Evolutionary conservation across 2,888 invertebrate genomes (phyloP).

Genomic region (Leptopilina myrica): DNA sequence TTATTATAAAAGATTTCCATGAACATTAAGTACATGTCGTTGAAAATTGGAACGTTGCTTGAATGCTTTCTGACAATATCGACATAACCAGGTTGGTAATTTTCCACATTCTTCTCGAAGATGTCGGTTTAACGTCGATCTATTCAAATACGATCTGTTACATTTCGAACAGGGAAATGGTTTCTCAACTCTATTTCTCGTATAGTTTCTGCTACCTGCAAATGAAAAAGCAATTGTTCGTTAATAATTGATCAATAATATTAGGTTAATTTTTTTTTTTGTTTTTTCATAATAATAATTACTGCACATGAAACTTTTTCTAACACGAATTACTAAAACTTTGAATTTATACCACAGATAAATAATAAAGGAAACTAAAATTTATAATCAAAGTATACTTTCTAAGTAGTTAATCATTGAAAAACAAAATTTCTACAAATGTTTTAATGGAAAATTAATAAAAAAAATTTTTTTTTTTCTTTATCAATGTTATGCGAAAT

Average conservation of each 20-base stretch:
- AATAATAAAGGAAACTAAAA: too few species aligned
- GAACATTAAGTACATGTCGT: conserved; percentile 69
- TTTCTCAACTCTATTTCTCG: conserved; percentile 36
- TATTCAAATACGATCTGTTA: conserved; percentile 76
- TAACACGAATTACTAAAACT: not conserved
- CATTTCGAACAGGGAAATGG: conserved; percentile 63
- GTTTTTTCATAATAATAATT: not conserved
- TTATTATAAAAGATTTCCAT: conserved; percentile 41
- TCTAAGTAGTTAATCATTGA: too few species aligned
- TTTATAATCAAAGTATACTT: too few species aligned
- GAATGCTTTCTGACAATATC: conserved; percentile 67
- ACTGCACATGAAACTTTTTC: not conserved
- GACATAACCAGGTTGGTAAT: conserved; percentile 69
- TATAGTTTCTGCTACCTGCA: conserved; percentile 31
- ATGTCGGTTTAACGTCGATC: conserved; percentile 80
- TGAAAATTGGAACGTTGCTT: conserved; percentile 69
- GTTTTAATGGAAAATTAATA: too few species aligned
- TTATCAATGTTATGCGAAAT: too few species aligned
- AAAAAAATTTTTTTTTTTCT: too few species aligned
- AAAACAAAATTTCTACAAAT: too few species aligned
- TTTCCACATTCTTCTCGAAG: conserved; percentile 74
- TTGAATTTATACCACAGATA: too few species aligned
- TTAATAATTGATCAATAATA: not conserved
- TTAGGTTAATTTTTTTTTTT: too few species aligned
- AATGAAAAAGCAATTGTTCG: conserved; percentile 3